Evolutionary conservation across 2,797 vertebrate species (phyloP), one percentile per base, ranked within the genome.

Genomic region (Chanos chanos): DNA sequence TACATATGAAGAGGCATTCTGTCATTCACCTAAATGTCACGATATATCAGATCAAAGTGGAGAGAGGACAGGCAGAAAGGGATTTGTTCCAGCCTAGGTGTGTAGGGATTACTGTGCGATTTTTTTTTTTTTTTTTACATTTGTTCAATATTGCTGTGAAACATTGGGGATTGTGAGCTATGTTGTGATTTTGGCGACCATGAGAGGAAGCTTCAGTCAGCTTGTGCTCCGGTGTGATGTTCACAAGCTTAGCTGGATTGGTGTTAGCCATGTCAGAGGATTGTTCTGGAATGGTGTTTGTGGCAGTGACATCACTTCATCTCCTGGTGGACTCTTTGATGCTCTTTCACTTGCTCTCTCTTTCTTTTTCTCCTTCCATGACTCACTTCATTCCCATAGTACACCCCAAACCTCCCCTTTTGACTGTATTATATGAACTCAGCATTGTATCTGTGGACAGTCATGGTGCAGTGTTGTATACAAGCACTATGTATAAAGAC

Each of bases 11-110:
- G 34, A 56, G 50, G 34, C 51, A 40, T 57, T 30, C 18, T 15
- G 9, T 69, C 51, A 55, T 66, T 64, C 57, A 28, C 34, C 13
- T 55, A 70, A 70, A 70, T 74, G 72, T 74, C 64, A 74, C 16
- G 22, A 45, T 25, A 55, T 53, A 31, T 48, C 53, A 36, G 12
- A 12, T 25, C 24, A 37, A 15, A 4, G 8, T 34, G 34, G 31
- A 50, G 16, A 43, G 15, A 37, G 27, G 52, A 56, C 7, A 25
- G 28, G 30, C 15, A 9, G n/a, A 31, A 39, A 28, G 12, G 2
- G 27, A 30, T 18, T 28, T 31, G n/a, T 45, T 49, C 13, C 59
- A 34, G 52, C 33, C 27, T 56, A 47, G 55, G 21, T 64, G 50
- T 64, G 22, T 45, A 22, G 59, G 50, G 44, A 66, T 57, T 61